Base-by-base conservation (phyloP, 2,797 vertebrate species). In the Ceryle rudis region DNA sequence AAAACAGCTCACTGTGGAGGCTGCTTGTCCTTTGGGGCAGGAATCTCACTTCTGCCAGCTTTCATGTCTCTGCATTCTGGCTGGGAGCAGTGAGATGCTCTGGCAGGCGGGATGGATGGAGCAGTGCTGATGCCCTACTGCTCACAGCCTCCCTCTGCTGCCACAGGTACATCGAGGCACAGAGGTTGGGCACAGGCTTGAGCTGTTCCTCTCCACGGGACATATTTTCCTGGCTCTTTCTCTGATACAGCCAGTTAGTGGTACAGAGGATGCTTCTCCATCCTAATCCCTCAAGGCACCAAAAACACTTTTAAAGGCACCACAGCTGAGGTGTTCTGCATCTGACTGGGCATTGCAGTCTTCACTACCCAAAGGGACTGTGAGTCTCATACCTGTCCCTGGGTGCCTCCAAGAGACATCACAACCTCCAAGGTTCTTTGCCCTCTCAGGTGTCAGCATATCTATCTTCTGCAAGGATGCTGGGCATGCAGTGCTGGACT, bases 51-150 rank as follows among this genome's bases (percentile, higher is more conserved):
- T 81, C 46, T 54, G 18, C 70, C 81, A 79, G 41, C 26, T 69
- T 86, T 61, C 3, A 1, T 23, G 31, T 88, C 55, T 55, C 77
- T 71, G 0, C 0, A 3, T 0, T 1, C 62, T n/a, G 54, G 8
- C 73, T 75, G 70, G 69, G 31, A 67, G 41, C 77, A 57, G 61
- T 2, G 58, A 83, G 70, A 58, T 58, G 35, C 28, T 65, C 61
- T 57, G 49, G 41, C 41, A 80, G 72, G 25, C 14, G 16, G 57
- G 37, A 58, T 49, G 77, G 41, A 49, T 33, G 61, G 64, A 81
- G 75, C 44, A 51, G 46, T 22, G 42, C 26, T 44, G 44, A 35
- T 73, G 42, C 10, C 28, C 7, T 72, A 26, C 51, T 5, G 16
- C 46, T 41, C 14, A 8, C 33, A 54, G 39, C 22, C 39, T 78